These are phyloP conservation scores for Hofmannophila pseudospretella DNA, from an alignment of 2,888 invertebrate genomes.

Conservation along the genomic window DNA sequence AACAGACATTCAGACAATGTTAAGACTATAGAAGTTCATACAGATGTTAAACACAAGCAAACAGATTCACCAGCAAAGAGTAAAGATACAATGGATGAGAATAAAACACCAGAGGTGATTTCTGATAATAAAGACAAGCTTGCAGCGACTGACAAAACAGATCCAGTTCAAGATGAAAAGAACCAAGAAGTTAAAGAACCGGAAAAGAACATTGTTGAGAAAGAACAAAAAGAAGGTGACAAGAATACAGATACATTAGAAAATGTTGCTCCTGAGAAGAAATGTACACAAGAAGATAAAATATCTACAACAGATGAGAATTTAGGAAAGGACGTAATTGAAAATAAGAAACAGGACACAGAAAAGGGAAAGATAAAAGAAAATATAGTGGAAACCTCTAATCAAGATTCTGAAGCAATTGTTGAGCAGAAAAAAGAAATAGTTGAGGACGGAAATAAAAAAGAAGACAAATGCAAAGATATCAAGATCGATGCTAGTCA, in stretches of 20 bases:
- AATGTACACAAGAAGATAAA: not conserved
- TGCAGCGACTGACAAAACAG: not conserved
- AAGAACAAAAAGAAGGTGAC: conserved; percentile 14
- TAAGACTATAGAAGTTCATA: conserved; percentile 68
- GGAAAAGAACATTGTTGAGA: conserved; percentile 3
- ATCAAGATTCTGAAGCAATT: too few species aligned
- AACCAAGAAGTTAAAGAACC: conserved; percentile 8
- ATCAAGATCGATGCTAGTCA: not conserved
- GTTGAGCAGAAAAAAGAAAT: not conserved
- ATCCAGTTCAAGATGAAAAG: conserved; percentile 10
- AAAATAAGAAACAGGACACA: not conserved
- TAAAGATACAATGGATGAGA: conserved; percentile 13
- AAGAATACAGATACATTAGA: conserved; percentile 1
- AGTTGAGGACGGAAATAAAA: not conserved
- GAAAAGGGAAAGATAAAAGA: too few species aligned
- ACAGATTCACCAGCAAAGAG: conserved; percentile 9
- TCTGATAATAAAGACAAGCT: conserved; percentile 4
- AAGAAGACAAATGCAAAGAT: not conserved
- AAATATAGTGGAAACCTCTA: not conserved
- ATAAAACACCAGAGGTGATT: conserved; percentile 5
- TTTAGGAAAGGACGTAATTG: not conserved
- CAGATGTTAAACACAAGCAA: conserved; percentile 50
- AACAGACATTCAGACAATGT: conserved; percentile 63
- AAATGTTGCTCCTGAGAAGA: not conserved
- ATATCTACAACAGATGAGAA: not conserved